phyloP scores from a whole-genome alignment of 2,113 vertebrate species.

The Chlorodrepanis virens region DNA sequence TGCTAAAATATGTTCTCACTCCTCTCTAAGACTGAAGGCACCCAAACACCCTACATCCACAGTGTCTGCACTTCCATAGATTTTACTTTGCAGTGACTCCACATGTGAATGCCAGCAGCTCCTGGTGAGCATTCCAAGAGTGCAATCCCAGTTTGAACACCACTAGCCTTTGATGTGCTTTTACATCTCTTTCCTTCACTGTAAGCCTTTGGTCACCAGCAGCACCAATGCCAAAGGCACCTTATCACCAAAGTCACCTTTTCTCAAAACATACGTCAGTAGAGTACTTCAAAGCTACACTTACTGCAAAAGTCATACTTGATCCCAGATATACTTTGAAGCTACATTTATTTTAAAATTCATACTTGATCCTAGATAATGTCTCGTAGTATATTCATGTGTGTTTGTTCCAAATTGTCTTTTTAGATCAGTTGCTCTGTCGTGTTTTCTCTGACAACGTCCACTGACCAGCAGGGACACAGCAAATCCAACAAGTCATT shows the following conservation, averaged over 20 bases:
- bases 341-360: neutral
- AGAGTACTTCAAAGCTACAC: neutral
- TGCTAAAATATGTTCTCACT: neutral
- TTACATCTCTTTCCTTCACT: neutral
- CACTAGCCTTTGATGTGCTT: neutral
- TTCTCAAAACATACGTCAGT: neutral
- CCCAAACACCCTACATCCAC: neutral
- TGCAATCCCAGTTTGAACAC: neutral
- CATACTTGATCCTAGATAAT: neutral
- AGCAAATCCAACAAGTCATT: neutral
- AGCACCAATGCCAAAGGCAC: neutral
- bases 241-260: neutral
- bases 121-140: neutral
- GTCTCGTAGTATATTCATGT: neutral
- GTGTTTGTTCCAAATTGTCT: neutral
- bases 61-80: neutral
- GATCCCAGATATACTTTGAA: neutral
- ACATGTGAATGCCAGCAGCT: neutral
- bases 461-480: neutral
- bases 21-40: neutral
- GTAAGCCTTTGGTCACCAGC: neutral
- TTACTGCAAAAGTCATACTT: neutral
- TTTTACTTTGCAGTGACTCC: neutral
- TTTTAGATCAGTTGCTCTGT: neutral
- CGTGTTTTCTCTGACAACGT: neutral